phyloP scores from a whole-genome alignment of 2,888 invertebrate genomes.

The Eueremaeus valkanovi region DNA sequence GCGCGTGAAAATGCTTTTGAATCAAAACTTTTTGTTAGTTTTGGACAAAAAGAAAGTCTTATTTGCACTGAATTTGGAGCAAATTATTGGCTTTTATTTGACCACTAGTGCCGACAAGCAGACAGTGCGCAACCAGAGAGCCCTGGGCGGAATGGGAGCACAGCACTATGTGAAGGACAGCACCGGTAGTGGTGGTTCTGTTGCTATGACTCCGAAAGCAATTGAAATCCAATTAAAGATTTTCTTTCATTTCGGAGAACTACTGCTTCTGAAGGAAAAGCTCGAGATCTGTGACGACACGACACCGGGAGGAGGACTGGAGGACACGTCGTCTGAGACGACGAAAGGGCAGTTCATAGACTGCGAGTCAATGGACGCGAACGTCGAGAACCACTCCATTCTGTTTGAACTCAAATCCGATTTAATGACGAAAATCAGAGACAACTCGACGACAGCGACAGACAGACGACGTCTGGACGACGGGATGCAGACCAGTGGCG shows the following conservation, averaged over 20 bases:
- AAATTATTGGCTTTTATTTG: background rate
- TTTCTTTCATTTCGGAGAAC: slow-evolving; percentile 13
- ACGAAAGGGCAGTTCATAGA: no score
- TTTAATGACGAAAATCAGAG: background rate
- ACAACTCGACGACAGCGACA: background rate
- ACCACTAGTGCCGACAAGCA: no score
- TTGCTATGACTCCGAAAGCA: no score
- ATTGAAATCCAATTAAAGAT: background rate
- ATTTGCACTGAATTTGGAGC: background rate
- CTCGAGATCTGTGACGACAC: no score
- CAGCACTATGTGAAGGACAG: no score
- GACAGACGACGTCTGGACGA: no score
- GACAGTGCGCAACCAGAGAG: no score
- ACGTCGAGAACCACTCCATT: background rate
- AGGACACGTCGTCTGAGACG: no score
- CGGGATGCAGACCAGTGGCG: no score
- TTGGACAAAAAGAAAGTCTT: background rate
- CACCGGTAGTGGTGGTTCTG: no score
- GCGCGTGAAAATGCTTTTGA: background rate
- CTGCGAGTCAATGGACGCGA: background rate
- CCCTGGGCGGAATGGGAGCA: no score
- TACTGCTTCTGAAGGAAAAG: background rate
- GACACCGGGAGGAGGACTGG: no score
- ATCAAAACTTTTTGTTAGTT: background rate
- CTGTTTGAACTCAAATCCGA: background rate